These are phyloP conservation scores for Euplagia quadripunctaria DNA, from an alignment of 2,888 invertebrate species.

Conservation along the genomic window DNA sequence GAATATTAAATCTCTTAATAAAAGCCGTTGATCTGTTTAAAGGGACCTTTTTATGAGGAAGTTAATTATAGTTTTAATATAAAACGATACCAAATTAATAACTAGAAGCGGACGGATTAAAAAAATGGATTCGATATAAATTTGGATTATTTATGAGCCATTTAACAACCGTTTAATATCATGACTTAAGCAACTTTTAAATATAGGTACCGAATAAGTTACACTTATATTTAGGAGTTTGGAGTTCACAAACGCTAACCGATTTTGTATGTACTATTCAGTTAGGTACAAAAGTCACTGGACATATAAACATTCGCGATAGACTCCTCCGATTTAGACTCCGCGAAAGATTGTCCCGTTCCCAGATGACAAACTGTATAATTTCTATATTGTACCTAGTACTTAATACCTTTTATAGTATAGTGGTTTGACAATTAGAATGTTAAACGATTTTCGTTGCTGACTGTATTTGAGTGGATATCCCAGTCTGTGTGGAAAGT, in stretches of 20 bases:
- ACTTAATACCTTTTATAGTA: background rate
- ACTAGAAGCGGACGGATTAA: conserved; percentile 77
- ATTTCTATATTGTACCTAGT: background rate
- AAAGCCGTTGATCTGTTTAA: conserved; percentile 76
- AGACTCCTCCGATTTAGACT: no score
- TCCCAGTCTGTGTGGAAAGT: no score
- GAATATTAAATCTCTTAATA: conserved; percentile 77
- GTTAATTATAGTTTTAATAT: conserved; percentile 84
- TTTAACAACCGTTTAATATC: conserved; percentile 76
- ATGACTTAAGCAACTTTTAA: conserved; percentile 47
- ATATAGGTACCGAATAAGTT: conserved; percentile 17
- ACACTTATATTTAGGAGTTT: background rate
- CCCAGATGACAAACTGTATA: no score
- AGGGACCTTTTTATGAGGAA: conserved; percentile 77
- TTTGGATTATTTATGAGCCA: conserved; percentile 78
- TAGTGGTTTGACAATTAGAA: background rate
- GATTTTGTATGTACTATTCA: background rate
- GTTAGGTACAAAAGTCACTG: background rate
- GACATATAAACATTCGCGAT: no score
- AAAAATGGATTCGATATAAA: conserved; percentile 81
- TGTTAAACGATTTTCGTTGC: background rate
- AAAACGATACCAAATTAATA: conserved; percentile 82
- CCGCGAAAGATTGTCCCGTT: no score
- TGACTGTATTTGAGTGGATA: no score
- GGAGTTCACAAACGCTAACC: no score